Evolutionary conservation across 2,797 vertebrate species (phyloP).

Genomic region (Gambelia wislizenii): DNA sequence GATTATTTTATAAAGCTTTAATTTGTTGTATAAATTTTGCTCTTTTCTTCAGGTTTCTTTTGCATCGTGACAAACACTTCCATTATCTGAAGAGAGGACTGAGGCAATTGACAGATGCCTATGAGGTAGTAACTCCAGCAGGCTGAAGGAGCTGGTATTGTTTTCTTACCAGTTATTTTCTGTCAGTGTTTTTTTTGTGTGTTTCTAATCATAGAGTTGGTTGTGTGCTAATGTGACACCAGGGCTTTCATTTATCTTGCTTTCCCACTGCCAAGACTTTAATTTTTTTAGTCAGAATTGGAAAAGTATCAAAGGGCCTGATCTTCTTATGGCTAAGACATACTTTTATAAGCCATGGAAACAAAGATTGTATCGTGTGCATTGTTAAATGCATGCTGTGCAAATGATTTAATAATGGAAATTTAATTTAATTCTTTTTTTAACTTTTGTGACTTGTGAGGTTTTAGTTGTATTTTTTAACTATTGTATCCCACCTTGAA

Average conservation of each 20-base stretch:
- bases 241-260: background rate
- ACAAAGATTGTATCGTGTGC: background rate
- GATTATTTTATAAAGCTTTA: background rate
- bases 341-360: background rate
- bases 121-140: constrained; percentile 84
- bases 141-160: background rate
- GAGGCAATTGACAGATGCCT: constrained; percentile 91
- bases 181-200: background rate
- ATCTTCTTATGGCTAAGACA: background rate
- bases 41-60: constrained; percentile 82
- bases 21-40: constrained; percentile 66
- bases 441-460: too few relatives aligned
- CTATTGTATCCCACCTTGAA: too few relatives aligned
- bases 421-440: too few relatives aligned
- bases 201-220: background rate
- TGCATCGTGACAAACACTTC: constrained; percentile 93
- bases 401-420: too few relatives aligned
- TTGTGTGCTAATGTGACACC: background rate
- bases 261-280: background rate
- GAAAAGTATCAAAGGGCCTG: background rate
- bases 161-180: background rate
- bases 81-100: constrained; percentile 96
- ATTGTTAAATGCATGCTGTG: background rate
- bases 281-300: too few relatives aligned
- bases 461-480: too few relatives aligned